Evolutionary conservation across 2,113 vertebrate species (phyloP), one percentile per base, ranked within the genome.

Genomic region (Thalassarche chlororhynchos): DNA sequence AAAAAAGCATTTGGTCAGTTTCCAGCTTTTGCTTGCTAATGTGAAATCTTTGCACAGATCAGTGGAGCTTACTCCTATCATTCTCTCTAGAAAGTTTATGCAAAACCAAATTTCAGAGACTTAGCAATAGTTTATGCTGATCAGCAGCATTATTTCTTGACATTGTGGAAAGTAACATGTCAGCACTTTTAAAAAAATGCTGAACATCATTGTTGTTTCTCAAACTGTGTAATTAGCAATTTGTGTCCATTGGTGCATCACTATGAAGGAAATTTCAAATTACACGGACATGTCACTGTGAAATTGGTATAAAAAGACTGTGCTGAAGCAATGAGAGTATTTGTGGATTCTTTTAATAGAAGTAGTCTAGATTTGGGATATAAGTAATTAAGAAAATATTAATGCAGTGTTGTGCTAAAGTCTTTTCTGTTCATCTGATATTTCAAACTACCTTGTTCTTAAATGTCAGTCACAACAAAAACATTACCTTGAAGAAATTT

Each of bases 181-280:
- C 86, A 96, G 72, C 89, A 82, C 36, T 87, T 96, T 92, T 68
- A 84, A 81, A 86, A 57, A 96, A 95, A 71, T 81, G 55, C 72
- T 89, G 72, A 92, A 68, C 21, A 68, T 31, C 9, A 18, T 25
- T 68, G 38, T 60, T 96, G 21, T 76, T 92, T 78, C 80, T 82
- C 20, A 69, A 87, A 87, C 69, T 69, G 52, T 0, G 1, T 82
- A 79, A 96, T 95, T 95, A 95, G 38, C 34, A 76, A 57, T 72
- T 87, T 87, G 9, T 84, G 77, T 79, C 69, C 28, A 69, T 54
- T 57, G 84, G 38, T 76, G 86, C 52, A 79, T 91, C 34, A 32
- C 26, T 82, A 19, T 44, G 69, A 82, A 92, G 26, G n/a, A 92
- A 95, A 92, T 84, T 61, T 84, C 34, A 82, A 57, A 89, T 92